A percentile compares a stretch with the other conserved stretches of the same genome.
Conservation (phyloP, 1,140 invertebrate genomes). For the Patella vulgata region DNA sequence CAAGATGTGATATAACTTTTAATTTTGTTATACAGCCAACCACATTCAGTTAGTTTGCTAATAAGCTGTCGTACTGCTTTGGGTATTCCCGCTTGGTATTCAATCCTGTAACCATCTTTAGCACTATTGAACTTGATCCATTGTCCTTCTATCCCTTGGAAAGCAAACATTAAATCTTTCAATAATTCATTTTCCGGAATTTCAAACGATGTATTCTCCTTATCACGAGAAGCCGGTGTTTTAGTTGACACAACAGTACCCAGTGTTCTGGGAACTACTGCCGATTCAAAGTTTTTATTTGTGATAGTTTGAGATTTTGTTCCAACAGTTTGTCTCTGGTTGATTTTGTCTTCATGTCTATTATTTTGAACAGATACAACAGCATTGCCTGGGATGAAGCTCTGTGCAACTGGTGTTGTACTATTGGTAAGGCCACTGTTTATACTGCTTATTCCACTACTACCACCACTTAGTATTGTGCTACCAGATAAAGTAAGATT, state of each 20-base stretch:
- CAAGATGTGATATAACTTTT: constrained; percentile 74
- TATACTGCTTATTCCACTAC: constrained; percentile 62
- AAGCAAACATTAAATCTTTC: constrained; percentile 81
- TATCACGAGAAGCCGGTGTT: neutral
- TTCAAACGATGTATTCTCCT: constrained; percentile 52
- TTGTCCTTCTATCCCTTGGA: constrained; percentile 84
- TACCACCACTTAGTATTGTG: constrained; percentile 41
- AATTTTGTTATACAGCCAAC: constrained; percentile 86
- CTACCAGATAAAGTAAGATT: constrained; percentile 11
- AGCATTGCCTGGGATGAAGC: constrained; percentile 38
- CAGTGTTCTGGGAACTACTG: too few relatives aligned
- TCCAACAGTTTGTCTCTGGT: neutral
- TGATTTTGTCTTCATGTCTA: neutral
- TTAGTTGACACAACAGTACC: too few relatives aligned
- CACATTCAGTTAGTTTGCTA: constrained; percentile 82
- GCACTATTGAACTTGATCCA: constrained; percentile 76
- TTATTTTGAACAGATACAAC: neutral
- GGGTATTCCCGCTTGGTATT: constrained; percentile 70
- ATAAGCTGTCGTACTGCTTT: constrained; percentile 70
- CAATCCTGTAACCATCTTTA: constrained; percentile 75
- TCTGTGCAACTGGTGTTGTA: constrained; percentile 50
- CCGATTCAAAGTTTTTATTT: too few relatives aligned
- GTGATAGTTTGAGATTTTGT: neutral
- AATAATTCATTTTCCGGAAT: constrained; percentile 72
- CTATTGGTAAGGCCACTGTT: constrained; percentile 40